These are phyloP conservation scores for Actinemys pallida DNA, from an alignment of 2,113 vertebrate genomes.

Conservation along the genomic window DNA sequence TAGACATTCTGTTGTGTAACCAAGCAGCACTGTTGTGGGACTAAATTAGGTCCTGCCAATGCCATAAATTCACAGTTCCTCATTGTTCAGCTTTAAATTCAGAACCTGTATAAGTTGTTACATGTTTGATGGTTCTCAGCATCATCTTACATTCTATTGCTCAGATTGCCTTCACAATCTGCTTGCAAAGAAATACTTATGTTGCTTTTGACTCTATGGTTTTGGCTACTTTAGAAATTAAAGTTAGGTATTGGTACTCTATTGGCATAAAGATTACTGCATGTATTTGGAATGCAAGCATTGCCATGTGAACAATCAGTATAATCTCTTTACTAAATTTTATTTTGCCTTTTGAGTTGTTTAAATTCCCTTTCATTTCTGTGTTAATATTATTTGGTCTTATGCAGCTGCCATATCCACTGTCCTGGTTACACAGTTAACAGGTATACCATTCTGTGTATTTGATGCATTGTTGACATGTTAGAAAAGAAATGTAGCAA, in stretches of 20 bases:
- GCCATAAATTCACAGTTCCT: background rate
- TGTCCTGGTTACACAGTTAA: background rate
- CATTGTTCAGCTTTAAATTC: slow-evolving; percentile 4
- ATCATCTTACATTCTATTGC: background rate
- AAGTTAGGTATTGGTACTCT: background rate
- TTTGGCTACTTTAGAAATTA: background rate
- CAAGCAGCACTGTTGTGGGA: background rate
- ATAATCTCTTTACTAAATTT: background rate
- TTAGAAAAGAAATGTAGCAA: background rate
- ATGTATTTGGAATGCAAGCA: background rate
- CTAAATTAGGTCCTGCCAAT: background rate
- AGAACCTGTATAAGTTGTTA: background rate
- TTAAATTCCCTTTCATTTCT: background rate
- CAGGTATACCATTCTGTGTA: background rate
- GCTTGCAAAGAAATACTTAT: background rate
- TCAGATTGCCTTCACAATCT: background rate
- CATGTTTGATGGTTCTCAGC: background rate
- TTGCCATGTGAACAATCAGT: background rate
- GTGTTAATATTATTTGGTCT: background rate
- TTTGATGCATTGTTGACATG: background rate
- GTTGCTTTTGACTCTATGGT: background rate
- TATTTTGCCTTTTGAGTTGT: slow-evolving; percentile 4
- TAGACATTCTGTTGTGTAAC: background rate
- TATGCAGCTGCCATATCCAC: background rate
- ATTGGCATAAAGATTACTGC: background rate